Evolutionary conservation across 2,888 invertebrate genomes (phyloP).

Genomic region (Cataglyphis cursor): DNA sequence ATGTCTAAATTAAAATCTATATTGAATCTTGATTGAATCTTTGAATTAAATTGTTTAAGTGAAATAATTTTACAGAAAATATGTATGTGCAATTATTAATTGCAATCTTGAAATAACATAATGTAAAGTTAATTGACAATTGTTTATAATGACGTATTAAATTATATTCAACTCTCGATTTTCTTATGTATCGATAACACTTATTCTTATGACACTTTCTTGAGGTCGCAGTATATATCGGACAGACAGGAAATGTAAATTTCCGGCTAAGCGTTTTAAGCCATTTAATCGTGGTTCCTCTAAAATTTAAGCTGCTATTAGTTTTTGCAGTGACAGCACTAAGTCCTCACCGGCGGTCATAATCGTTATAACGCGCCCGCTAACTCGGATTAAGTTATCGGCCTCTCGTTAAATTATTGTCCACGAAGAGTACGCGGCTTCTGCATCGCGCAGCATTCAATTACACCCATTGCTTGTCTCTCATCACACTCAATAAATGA

Average conservation of each 20-base stretch:
- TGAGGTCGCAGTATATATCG: not conserved
- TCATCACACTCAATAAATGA: not conserved
- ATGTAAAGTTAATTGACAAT: constrained; percentile 1
- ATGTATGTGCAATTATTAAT: not conserved
- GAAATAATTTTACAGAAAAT: not conserved
- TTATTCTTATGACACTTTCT: constrained; percentile 17
- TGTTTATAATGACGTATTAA: not conserved
- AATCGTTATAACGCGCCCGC: constrained; percentile 78
- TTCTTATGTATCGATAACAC: not conserved
- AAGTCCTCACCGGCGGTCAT: constrained; percentile 75
- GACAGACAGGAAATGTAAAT: constrained; percentile 67
- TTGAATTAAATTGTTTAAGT: not conserved
- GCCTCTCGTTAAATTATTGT: constrained; percentile 73
- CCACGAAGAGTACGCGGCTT: constrained; percentile 12
- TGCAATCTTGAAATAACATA: not conserved
- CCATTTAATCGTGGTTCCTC: constrained; percentile 77
- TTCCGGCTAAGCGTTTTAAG: constrained; percentile 71
- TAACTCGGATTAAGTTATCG: constrained; percentile 78
- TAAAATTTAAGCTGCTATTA: constrained; percentile 80
- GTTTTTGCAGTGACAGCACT: constrained; percentile 81
- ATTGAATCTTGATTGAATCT: not conserved
- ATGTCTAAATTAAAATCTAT: constrained; percentile 18
- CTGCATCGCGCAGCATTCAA: not conserved
- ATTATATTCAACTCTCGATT: not conserved
- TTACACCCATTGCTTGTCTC: constrained; percentile 6